Conservation (phyloP, 2,797 vertebrate genomes). For the Sardinella longiceps region DNA sequence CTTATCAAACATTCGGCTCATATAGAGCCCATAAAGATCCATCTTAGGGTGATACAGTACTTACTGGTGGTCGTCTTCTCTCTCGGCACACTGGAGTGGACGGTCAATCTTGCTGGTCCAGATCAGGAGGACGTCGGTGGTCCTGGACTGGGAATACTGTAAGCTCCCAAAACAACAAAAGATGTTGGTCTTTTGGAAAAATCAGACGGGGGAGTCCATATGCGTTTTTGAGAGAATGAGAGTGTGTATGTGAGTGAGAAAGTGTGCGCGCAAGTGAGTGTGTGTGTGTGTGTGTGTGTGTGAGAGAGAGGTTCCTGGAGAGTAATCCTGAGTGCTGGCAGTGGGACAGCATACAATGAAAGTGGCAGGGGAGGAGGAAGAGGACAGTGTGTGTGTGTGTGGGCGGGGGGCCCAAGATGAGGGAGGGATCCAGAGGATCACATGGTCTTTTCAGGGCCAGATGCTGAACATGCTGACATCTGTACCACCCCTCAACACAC, state of each 20-base stretch:
- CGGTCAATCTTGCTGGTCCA: too few relatives aligned
- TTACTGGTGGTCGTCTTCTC: too few relatives aligned
- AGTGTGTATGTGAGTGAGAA: not conserved
- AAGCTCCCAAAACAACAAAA: too few relatives aligned
- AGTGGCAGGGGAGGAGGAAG: not conserved
- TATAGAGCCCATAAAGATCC: too few relatives aligned
- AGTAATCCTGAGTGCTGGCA: conserved; percentile 7
- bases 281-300: not conserved
- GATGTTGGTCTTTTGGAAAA: not conserved
- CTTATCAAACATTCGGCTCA: too few relatives aligned
- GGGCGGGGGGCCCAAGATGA: conserved; percentile 30
- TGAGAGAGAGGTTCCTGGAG: not conserved
- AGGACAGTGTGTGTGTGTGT: conserved; percentile 6
- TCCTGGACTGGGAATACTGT: too few relatives aligned
- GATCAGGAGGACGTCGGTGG: too few relatives aligned
- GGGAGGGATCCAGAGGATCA: not conserved
- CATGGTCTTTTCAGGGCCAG: not conserved
- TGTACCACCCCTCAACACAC: not conserved
- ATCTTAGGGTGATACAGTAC: too few relatives aligned
- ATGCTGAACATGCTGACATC: conserved; percentile 1
- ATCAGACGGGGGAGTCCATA: not conserved
- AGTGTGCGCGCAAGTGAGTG: not conserved
- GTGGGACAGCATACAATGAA: not conserved
- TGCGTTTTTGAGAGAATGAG: too few relatives aligned
- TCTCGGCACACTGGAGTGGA: too few relatives aligned